A percentile compares a stretch with the other conserved stretches of the same genome.
Evolutionary conservation across 2,113 vertebrate genomes (phyloP).

Genomic region (Myrmecophaga tridactyla): DNA sequence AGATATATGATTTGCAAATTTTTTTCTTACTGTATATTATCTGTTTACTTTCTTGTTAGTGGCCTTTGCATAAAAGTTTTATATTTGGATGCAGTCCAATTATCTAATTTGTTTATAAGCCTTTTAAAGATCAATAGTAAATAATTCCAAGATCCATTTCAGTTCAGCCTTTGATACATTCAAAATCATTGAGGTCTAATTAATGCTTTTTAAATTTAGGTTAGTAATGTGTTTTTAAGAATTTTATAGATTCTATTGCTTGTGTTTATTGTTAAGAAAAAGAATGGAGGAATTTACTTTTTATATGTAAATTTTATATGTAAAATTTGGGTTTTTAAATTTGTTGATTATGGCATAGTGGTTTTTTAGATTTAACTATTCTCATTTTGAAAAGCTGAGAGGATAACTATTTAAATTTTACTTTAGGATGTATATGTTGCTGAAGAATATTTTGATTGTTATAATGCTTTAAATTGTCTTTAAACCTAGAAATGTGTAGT

Average conservation of each 20-base stretch:
- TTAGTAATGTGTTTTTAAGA: neutral
- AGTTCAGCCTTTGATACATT: neutral
- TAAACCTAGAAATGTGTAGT: neutral
- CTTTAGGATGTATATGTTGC: neutral
- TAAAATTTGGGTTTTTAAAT: neutral
- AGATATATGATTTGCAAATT: no score
- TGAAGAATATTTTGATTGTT: neutral
- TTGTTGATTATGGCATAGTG: neutral
- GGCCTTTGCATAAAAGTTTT: no score
- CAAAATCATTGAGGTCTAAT: neutral
- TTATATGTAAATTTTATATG: no score
- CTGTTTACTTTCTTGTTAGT: no score
- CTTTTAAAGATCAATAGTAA: neutral
- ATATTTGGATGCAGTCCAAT: neutral
- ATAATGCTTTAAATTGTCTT: neutral
- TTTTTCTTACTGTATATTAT: no score
- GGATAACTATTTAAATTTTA: neutral
- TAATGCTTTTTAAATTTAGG: slow-evolving; percentile 10
- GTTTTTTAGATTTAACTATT: neutral
- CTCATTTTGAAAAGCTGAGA: neutral
- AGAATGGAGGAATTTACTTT: neutral
- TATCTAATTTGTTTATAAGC: no score
- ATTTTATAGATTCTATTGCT: neutral
- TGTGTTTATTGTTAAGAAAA: slow-evolving; percentile 1
- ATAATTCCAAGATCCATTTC: neutral